These are phyloP conservation scores for Ploceus nigricollis DNA, from an alignment of 2,113 vertebrate species.

Conservation along the genomic window DNA sequence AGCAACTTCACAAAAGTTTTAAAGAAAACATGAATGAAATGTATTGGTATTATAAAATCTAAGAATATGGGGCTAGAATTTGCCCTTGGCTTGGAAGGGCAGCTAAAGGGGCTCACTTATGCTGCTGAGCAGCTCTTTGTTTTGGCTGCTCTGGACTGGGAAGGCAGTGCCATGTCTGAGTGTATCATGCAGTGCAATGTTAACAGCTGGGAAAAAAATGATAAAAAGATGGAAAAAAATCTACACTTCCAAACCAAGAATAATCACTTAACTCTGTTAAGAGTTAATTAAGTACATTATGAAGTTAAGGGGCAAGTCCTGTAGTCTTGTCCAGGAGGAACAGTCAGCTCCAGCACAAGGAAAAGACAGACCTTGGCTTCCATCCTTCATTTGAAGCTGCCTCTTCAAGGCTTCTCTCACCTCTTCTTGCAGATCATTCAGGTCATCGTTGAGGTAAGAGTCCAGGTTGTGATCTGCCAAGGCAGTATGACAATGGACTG, in stretches of 20 bases:
- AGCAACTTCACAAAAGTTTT: background rate
- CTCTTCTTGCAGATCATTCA: background rate
- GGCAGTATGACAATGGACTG: background rate
- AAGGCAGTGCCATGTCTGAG: background rate
- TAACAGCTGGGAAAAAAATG: background rate
- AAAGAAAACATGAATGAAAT: background rate
- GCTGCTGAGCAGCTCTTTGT: background rate
- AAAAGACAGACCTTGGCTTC: background rate
- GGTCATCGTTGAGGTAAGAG: background rate
- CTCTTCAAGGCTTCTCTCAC: background rate
- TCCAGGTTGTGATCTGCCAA: background rate
- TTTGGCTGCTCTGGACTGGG: background rate
- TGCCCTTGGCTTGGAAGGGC: background rate
- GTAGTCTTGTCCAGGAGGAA: background rate
- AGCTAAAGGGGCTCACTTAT: background rate
- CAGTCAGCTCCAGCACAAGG: background rate
- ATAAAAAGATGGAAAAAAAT: background rate
- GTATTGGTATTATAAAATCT: background rate
- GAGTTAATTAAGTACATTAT: background rate
- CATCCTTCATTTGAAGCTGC: background rate
- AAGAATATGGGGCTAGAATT: background rate
- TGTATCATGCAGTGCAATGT: background rate
- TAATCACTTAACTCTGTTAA: background rate
- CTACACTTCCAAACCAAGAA: background rate
- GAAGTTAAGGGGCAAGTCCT: background rate